These are phyloP conservation scores for Shinisaurus crocodilurus DNA, from an alignment of 2,113 vertebrate species.

Conservation along the genomic window DNA sequence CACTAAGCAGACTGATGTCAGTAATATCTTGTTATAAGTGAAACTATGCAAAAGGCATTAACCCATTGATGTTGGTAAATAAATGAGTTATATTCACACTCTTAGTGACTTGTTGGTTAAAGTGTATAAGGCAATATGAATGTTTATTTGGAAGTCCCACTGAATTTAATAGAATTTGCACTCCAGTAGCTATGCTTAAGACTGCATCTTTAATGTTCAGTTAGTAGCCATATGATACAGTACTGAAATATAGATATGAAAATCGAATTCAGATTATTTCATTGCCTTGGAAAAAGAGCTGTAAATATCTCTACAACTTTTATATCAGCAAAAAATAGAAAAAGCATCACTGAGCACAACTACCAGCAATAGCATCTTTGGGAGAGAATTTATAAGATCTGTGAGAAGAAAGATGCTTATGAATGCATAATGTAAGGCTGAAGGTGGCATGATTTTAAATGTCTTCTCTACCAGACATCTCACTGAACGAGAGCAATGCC, in stretches of 20 bases:
- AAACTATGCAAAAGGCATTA: not conserved
- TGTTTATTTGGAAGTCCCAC: not conserved
- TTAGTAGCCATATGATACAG: not conserved
- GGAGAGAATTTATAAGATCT: not conserved
- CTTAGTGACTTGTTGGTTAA: not conserved
- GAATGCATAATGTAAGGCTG: not conserved
- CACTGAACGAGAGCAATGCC: not conserved
- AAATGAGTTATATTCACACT: not conserved
- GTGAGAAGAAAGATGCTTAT: not conserved
- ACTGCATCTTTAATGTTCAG: not conserved
- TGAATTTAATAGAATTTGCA: not conserved
- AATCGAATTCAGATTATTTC: not conserved
- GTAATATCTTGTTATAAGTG: not conserved
- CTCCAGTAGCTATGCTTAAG: not conserved
- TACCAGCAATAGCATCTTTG: not conserved
- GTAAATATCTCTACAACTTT: not conserved
- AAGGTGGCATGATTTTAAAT: not conserved
- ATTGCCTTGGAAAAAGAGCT: not conserved
- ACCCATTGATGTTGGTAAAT: not conserved
- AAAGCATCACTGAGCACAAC: not conserved
- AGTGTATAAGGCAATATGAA: not conserved
- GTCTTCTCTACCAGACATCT: not conserved
- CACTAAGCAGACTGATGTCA: not conserved
- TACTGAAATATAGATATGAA: not conserved
- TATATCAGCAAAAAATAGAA: not conserved